A percentile compares a stretch with the other conserved stretches of the same genome.
Conservation (phyloP, 2,113 vertebrate genomes). For the Sinocyclocheilus anophthalmus region DNA sequence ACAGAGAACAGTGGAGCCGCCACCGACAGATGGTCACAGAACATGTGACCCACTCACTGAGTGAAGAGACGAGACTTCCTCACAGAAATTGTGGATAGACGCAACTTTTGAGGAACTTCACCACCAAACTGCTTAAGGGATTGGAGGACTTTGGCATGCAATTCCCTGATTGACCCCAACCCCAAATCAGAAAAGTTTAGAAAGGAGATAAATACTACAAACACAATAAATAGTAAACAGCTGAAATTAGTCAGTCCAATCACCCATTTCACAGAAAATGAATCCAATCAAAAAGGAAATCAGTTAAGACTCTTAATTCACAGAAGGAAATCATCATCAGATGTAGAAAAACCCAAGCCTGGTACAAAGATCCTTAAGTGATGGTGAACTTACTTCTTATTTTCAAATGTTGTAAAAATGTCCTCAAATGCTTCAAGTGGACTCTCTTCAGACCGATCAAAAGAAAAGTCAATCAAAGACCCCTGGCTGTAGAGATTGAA, state of each 20-base stretch:
- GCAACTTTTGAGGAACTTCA: slow-evolving; percentile 80
- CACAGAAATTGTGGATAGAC: slow-evolving; percentile 77
- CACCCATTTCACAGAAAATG: slow-evolving; percentile 6
- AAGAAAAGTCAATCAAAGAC: slow-evolving; percentile 89
- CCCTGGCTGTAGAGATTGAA: slow-evolving; percentile 71
- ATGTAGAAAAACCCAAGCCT: neutral
- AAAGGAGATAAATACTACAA: slow-evolving; percentile 3
- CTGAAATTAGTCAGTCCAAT: neutral
- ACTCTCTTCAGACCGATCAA: slow-evolving; percentile 89
- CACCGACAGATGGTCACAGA: slow-evolving; percentile 67
- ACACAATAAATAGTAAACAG: slow-evolving; percentile 8
- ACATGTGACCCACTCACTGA: slow-evolving; percentile 75
- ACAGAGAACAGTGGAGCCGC: slow-evolving; percentile 6
- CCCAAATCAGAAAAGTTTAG: slow-evolving; percentile 21
- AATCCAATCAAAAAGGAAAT: neutral
- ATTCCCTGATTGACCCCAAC: slow-evolving; percentile 51
- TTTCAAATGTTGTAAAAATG: slow-evolving; percentile 88
- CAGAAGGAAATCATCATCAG: neutral
- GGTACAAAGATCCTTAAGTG: neutral
- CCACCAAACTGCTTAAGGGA: slow-evolving; percentile 82
- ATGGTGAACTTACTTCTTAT: slow-evolving; percentile 84
- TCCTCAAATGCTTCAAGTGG: slow-evolving; percentile 89
- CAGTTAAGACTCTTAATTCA: neutral
- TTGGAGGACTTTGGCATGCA: slow-evolving; percentile 70
- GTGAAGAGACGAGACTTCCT: slow-evolving; percentile 75